Percentiles rank a stretch among this genome's conserved stretches.
These are phyloP conservation scores for Ditula angustiorana DNA, from an alignment of 2,888 invertebrate genomes.

Conservation along the genomic window DNA sequence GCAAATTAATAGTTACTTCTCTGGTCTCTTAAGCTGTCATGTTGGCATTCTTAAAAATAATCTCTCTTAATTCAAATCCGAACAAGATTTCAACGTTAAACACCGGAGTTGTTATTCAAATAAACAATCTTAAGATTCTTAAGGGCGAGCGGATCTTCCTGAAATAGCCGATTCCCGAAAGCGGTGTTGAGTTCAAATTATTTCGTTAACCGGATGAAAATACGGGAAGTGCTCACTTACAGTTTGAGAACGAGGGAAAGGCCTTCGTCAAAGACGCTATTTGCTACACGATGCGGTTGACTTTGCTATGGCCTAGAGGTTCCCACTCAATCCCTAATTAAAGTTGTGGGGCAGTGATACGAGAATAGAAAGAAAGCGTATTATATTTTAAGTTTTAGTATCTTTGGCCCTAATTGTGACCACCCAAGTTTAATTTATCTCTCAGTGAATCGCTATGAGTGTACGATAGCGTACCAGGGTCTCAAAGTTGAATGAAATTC, in stretches of 20 bases:
- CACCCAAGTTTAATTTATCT: no score
- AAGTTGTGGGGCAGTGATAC: no score
- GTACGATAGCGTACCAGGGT: no score
- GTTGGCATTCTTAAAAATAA: neutral
- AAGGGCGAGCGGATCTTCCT: slow-evolving; percentile 31
- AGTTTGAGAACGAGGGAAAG: neutral
- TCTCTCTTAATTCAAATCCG: slow-evolving; percentile 11
- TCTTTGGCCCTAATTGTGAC: no score
- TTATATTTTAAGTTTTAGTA: no score
- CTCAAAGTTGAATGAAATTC: no score
- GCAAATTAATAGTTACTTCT: neutral
- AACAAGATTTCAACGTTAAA: slow-evolving; percentile 16
- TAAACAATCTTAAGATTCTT: slow-evolving; percentile 33
- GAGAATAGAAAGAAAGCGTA: neutral
- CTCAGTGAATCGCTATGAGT: no score
- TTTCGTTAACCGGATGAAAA: slow-evolving; percentile 27
- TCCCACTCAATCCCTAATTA: no score
- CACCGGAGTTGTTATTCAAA: slow-evolving; percentile 28
- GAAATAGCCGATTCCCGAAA: slow-evolving; percentile 37
- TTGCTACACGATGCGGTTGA: no score
- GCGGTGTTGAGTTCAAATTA: slow-evolving; percentile 12
- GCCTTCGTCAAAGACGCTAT: no score
- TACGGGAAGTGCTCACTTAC: slow-evolving; percentile 19
- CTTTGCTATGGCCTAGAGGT: no score
- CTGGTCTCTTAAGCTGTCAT: slow-evolving; percentile 1